Conservation (phyloP, 1,140 invertebrate genomes). For the Drosophila tropicalis region DNA sequence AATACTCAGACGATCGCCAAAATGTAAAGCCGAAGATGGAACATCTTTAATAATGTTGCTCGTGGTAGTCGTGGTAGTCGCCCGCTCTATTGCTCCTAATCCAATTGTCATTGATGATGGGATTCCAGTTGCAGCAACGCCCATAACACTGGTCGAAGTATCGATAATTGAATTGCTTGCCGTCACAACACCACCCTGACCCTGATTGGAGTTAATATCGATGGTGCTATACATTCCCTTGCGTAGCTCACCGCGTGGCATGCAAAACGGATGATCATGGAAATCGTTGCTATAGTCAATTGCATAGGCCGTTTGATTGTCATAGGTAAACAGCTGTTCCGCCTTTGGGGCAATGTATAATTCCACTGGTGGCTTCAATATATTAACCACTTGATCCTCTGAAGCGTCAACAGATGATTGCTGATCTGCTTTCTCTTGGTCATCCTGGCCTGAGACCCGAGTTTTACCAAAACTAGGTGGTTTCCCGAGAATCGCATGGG, state of each 20-base stretch:
- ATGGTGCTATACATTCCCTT: neutral
- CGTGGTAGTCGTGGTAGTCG: too few species aligned
- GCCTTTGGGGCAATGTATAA: neutral
- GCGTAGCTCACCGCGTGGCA: neutral
- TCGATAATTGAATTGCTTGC: too few species aligned
- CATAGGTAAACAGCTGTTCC: neutral
- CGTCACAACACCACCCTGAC: too few species aligned
- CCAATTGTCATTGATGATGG: too few species aligned
- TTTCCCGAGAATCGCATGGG: neutral
- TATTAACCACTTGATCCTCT: conserved; percentile 10
- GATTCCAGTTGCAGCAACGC: too few species aligned
- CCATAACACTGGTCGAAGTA: too few species aligned
- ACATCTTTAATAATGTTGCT: neutral
- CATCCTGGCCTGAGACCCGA: too few species aligned
- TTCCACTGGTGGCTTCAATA: neutral
- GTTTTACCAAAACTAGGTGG: too few species aligned
- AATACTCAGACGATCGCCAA: conserved; percentile 6
- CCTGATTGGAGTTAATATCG: neutral
- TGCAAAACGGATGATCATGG: neutral
- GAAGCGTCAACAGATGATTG: conserved; percentile 11
- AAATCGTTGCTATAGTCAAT: neutral
- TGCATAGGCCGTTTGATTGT: neutral
- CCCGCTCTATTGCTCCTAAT: too few species aligned
- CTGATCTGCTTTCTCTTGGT: neutral
- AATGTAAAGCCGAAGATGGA: neutral